Evolutionary conservation across 37 sponge, comb jelly and placozoan genomes (phyloP).

Genomic region (Beroe ovata): DNA sequence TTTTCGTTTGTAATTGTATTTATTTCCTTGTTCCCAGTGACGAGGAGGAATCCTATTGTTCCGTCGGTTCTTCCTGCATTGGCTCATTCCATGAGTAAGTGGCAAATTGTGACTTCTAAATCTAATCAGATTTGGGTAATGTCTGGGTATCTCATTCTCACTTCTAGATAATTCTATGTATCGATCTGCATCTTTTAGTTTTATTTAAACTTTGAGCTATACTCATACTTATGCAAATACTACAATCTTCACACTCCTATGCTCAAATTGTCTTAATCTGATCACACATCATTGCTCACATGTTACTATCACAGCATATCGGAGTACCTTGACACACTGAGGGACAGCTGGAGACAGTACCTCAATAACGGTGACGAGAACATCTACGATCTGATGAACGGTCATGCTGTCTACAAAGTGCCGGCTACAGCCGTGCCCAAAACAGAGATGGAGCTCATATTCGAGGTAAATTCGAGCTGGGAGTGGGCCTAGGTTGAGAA

Average conservation of each 20-base stretch:
- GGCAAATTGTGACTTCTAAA: not conserved
- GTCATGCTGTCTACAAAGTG: constrained; percentile 37
- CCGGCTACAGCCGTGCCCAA: constrained; percentile 37
- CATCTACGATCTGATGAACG: constrained; percentile 48
- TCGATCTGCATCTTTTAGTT: no score
- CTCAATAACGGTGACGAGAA: constrained; percentile 37
- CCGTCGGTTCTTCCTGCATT: constrained; percentile 43
- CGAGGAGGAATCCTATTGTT: constrained; percentile 18
- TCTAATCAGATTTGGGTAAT: not conserved
- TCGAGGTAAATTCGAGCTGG: constrained; percentile 11
- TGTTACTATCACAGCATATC: not conserved
- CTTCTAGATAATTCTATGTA: no score
- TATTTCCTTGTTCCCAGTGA: no score
- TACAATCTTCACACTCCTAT: no score
- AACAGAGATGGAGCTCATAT: constrained; percentile 55
- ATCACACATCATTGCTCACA: no score
- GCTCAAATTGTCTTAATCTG: no score
- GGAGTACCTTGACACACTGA: not conserved
- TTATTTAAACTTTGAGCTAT: no score
- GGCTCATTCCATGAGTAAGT: constrained; percentile 53
- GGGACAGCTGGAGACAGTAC: constrained; percentile 21
- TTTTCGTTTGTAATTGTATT: no score
- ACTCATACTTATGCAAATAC: no score
- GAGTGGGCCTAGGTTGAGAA: no score
- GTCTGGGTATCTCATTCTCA: no score